Evolutionary conservation across 2,797 vertebrate genomes (phyloP).

Genomic region (Sebastes oblongus): DNA sequence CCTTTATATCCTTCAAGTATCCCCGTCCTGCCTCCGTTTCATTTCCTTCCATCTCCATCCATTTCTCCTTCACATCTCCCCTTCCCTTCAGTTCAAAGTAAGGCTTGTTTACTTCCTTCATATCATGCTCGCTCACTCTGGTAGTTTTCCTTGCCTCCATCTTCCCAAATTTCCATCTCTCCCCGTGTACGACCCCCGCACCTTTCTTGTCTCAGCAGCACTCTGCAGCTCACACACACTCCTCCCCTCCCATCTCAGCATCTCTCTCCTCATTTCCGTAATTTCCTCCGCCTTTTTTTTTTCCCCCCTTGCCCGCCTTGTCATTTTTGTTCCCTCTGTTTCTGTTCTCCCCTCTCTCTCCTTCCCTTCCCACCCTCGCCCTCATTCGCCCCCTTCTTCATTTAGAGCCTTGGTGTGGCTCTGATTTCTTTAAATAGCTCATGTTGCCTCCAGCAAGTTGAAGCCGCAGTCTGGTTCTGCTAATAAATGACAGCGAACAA

Average conservation of each 20-base stretch:
- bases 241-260: background rate
- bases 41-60: background rate
- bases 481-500: constrained; percentile 63
- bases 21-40: background rate
- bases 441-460: constrained; percentile 66
- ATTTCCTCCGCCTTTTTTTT: constrained; percentile 13
- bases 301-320: background rate
- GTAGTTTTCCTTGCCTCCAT: background rate
- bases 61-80: background rate
- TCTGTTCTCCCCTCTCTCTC: background rate
- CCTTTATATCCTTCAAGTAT: background rate
- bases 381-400: constrained; percentile 51
- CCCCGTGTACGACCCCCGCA: constrained; percentile 1
- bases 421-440: constrained; percentile 75
- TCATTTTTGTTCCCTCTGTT: constrained; percentile 30
- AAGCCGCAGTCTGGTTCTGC: constrained; percentile 63
- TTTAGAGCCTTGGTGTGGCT: constrained; percentile 58
- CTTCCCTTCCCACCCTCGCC: background rate
- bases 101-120: constrained; percentile 14
- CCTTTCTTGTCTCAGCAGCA: constrained; percentile 13
- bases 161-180: constrained; percentile 16
- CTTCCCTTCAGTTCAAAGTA: background rate
- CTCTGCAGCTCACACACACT: background rate
- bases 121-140: background rate
- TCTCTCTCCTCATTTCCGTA: constrained; percentile 3